Evolutionary conservation across 2,113 vertebrate species (phyloP).

Genomic region (Corythaeola cristata): DNA sequence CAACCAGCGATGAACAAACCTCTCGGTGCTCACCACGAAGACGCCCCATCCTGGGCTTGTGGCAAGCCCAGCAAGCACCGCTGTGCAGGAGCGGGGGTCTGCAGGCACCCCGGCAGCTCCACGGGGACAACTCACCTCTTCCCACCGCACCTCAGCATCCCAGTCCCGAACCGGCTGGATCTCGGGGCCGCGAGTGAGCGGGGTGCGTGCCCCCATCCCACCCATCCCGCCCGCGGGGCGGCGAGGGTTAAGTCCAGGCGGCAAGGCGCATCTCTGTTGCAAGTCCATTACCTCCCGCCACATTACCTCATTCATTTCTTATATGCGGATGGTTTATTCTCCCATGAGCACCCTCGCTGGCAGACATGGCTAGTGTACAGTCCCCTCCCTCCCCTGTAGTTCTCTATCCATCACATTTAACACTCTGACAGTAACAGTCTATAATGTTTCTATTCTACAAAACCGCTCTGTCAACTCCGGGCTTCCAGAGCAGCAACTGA

Average conservation of each 20-base stretch:
- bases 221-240: background rate
- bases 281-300: conserved; percentile 94
- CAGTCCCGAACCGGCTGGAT: accelerated
- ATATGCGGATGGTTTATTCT: conserved; percentile 91
- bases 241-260: conserved; percentile 80
- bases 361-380: conserved; percentile 87
- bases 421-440: conserved; percentile 99
- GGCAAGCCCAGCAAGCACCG: background rate
- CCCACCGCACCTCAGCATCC: background rate
- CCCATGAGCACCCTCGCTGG: conserved; percentile 87
- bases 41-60: background rate
- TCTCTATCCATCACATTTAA: conserved; percentile 99
- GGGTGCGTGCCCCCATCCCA: accelerated
- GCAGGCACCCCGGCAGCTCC: background rate
- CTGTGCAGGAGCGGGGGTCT: accelerated
- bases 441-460: conserved; percentile 99
- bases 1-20: accelerated
- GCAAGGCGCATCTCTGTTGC: conserved; percentile 85
- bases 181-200: background rate
- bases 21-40: background rate
- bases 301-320: conserved; percentile 95
- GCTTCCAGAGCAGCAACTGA: conserved; percentile 95
- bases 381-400: conserved; percentile 86
- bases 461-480: conserved; percentile 98
- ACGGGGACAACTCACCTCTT: background rate